Percentiles rank a stretch among this genome's conserved stretches.
Evolutionary conservation across 2,113 vertebrate species (phyloP).

Genomic region (Bujurquina vittata): DNA sequence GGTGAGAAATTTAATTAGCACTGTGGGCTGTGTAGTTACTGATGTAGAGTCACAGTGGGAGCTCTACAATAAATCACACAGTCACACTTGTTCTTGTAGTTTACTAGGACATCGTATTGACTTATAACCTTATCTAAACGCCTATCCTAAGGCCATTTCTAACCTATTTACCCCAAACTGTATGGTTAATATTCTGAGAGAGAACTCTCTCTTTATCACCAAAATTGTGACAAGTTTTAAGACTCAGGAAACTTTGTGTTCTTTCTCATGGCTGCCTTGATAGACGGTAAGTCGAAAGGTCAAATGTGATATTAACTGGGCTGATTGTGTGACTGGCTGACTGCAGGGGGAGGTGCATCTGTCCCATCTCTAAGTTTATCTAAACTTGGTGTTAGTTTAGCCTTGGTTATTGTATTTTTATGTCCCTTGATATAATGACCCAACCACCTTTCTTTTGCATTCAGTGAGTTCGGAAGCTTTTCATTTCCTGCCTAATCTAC

Average conservation of each 20-base stretch:
- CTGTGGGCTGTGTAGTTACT: conserved; percentile 48
- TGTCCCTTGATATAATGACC: not conserved
- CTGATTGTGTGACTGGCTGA: conserved; percentile 15
- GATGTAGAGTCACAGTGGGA: conserved; percentile 30
- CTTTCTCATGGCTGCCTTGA: conserved; percentile 2
- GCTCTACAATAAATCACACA: conserved; percentile 10
- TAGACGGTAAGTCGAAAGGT: conserved; percentile 26
- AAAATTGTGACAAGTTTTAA: not conserved
- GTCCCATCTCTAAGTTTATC: conserved; percentile 4
- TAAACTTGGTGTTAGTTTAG: not conserved
- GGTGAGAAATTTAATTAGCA: conserved; percentile 51
- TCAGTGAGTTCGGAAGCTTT: not conserved
- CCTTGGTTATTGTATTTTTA: not conserved
- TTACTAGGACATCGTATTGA: conserved; percentile 8
- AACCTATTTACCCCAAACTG: not conserved
- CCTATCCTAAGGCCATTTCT: not conserved
- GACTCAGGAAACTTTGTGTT: not conserved
- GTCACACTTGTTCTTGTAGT: not conserved
- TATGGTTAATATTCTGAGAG: not conserved
- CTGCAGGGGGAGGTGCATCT: no score
- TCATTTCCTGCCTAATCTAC: not conserved
- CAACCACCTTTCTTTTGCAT: not conserved
- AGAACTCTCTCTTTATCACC: not conserved
- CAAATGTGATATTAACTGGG: conserved; percentile 28
- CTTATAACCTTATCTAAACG: conserved; percentile 3